These are phyloP conservation scores for Plemyria rubiginata DNA, from an alignment of 2,888 invertebrate species.

Conservation along the genomic window DNA sequence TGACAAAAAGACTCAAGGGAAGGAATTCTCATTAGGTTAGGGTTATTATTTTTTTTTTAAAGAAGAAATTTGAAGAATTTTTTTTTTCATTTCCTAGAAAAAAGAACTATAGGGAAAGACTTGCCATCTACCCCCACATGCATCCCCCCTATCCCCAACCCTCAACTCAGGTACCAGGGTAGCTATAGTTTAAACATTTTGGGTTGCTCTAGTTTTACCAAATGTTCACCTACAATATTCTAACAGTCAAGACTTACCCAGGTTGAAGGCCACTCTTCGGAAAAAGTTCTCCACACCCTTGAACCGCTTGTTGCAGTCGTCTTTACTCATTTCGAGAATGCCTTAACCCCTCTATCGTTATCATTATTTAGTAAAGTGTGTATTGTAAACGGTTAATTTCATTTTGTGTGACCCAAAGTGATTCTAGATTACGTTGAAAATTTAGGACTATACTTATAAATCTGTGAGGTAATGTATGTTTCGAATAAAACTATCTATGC, in stretches of 20 bases:
- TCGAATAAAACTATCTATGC: constrained; percentile 3
- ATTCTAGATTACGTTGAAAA: background rate
- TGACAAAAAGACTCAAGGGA: too few species aligned
- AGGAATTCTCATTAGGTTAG: too few species aligned
- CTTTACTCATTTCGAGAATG: constrained; percentile 48
- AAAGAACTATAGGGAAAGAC: too few species aligned
- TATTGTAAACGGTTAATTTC: constrained; percentile 48
- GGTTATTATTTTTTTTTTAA: too few species aligned
- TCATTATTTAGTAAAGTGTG: background rate
- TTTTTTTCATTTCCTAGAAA: too few species aligned
- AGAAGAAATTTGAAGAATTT: too few species aligned
- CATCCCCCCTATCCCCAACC: too few species aligned
- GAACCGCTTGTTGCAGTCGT: constrained; percentile 56
- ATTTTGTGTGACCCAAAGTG: constrained; percentile 45
- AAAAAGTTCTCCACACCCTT: constrained; percentile 75
- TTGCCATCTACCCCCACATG: too few species aligned
- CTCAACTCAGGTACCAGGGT: too few species aligned
- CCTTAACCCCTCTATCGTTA: background rate
- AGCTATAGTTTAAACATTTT: too few species aligned
- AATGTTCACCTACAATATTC: background rate
- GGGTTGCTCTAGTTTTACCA: too few species aligned
- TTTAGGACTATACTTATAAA: too few species aligned
- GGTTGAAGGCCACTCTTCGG: constrained; percentile 69
- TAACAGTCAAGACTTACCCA: constrained; percentile 52
- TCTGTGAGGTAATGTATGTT: background rate